A percentile compares a stretch with the other conserved stretches of the same genome.
Conservation (phyloP, 2,888 invertebrate genomes). For the Cosmia trapezina region DNA sequence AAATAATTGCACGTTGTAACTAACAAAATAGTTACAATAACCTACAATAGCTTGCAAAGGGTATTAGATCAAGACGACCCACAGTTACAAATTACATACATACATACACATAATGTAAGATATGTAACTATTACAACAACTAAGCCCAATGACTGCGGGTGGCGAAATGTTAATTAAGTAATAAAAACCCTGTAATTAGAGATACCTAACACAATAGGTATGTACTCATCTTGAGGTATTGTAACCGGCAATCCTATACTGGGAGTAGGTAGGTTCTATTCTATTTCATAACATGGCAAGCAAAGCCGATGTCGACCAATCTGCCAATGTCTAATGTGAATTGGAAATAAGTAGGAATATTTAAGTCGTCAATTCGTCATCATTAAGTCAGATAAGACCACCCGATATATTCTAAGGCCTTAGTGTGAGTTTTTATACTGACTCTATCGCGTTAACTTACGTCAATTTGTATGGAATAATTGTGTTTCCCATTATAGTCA, state of each 20-base stretch:
- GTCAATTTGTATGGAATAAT: no score
- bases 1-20: slow-evolving; percentile 2
- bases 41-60: slow-evolving; percentile 32
- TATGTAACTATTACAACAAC: slow-evolving; percentile 35
- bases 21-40: slow-evolving; percentile 7
- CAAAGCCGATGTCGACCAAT: not conserved
- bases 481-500: no score
- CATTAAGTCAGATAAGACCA: no score
- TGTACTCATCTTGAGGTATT: slow-evolving; percentile 6
- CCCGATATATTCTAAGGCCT: no score
- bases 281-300: not conserved
- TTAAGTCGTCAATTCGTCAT: no score
- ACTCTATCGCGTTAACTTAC: no score
- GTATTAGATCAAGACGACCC: slow-evolving; percentile 47
- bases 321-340: not conserved
- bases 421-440: no score
- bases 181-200: slow-evolving; percentile 32
- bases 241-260: not conserved
- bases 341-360: no score
- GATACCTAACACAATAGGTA: slow-evolving; percentile 12
- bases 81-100: slow-evolving; percentile 31
- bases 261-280: not conserved
- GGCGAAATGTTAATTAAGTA: slow-evolving; percentile 38
- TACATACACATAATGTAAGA: slow-evolving; percentile 1
- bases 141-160: slow-evolving; percentile 23